Evolutionary conservation across 53 echinoderm and acorn worm species (phyloP), one percentile per base, ranked within the genome.

Genomic region (Astropecten irregularis): DNA sequence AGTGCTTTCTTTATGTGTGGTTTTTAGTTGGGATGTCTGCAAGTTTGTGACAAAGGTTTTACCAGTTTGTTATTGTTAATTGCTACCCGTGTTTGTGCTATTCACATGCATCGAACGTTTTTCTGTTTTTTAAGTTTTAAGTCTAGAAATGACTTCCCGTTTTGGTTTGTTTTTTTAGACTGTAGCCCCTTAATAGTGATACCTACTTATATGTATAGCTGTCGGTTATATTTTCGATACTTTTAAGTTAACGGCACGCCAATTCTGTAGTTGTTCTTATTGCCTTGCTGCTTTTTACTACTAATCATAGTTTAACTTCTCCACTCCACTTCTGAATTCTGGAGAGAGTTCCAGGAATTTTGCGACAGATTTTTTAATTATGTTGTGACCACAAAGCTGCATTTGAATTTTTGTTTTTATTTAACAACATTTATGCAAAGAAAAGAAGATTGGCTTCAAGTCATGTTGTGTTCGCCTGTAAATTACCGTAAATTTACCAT

Each of bases 391-490:
- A 74, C 74, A 74, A 50, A 56, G 74, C 74, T 74, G 74, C 74
- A 74, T 74, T 56, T 27, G 11, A 35, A 20, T 53, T 53, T 53
- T 53, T 40, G 40, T 74, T 74, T n/a, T 74, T 57, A 57, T 74
- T 57, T 35, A 38, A 74, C 19, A 21, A 74, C 54, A 54, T 21
- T 74, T 74, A 74, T 74, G 74, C 74, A 74, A 74, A 74, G 57
- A 40, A 74, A 37, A 27, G 26, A 64, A 58, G 10, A 54, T 38
- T 74, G 74, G 58, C 56, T 74, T 20, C 57, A 57, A 2, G 74
- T 57, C 74, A 39, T 56, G 6, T 57, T 74, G 74, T 74, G 74
- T 57, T 74, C 74, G 57, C 6, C 74, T 74, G 74, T 74, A 74
- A 55, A 56, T 74, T 74, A 74, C 74, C 38, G 23, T 74, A 20